Evolutionary conservation across 2,797 vertebrate species (phyloP).

Genomic region (Clarias platycephalus): DNA sequence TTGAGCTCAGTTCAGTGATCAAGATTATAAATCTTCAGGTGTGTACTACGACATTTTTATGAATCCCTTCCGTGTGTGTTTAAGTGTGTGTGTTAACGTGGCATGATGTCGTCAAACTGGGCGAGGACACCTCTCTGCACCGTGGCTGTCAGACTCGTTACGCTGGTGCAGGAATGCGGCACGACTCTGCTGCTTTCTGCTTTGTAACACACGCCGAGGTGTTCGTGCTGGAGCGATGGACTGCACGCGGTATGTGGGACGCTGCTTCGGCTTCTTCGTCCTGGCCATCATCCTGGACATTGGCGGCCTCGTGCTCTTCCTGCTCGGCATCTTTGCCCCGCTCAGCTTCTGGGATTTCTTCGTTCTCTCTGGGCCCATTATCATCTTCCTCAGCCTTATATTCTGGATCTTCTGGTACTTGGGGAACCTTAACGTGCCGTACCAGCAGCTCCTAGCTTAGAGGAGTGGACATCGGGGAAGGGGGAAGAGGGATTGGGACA

Average conservation of each 20-base stretch:
- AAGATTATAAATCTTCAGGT: slow-evolving; percentile 13
- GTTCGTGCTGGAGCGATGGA: slow-evolving; percentile 64
- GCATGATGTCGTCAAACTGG: slow-evolving; percentile 13
- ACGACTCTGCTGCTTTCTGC: not conserved
- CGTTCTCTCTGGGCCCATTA: slow-evolving; percentile 78
- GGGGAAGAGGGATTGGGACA: not conserved
- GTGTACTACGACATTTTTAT: not conserved
- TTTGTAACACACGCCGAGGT: not conserved
- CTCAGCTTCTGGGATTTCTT: slow-evolving; percentile 88
- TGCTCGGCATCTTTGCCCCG: slow-evolving; percentile 78
- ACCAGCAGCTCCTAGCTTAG: slow-evolving; percentile 67
- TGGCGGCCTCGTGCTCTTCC: slow-evolving; percentile 74
- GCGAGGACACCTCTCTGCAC: not conserved
- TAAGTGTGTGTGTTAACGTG: slow-evolving; percentile 21
- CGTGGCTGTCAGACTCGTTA: not conserved
- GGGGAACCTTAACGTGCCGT: slow-evolving; percentile 75
- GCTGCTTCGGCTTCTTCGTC: slow-evolving; percentile 62
- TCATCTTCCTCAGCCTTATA: slow-evolving; percentile 82
- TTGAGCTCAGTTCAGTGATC: not conserved
- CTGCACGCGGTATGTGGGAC: slow-evolving; percentile 40
- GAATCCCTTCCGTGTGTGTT: not conserved
- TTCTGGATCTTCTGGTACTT: slow-evolving; percentile 89
- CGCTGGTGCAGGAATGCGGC: not conserved
- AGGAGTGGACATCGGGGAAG: not conserved
- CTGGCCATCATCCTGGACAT: slow-evolving; percentile 77